Conservation (phyloP, 2,113 vertebrate species). For the Ciconia boyciana region DNA sequence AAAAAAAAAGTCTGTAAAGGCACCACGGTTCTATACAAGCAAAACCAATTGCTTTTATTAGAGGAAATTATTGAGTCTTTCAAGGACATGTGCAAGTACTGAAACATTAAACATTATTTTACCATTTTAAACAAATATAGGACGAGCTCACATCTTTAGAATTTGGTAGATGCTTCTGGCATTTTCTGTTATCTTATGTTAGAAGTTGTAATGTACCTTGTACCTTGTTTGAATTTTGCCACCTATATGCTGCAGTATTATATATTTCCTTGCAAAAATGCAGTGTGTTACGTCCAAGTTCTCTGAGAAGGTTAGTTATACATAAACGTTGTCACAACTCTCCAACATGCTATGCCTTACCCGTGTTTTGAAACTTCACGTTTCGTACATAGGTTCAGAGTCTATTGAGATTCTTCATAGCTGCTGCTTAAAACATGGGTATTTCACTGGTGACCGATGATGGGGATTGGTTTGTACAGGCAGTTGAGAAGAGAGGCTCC, state of each 20-base stretch:
- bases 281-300: neutral
- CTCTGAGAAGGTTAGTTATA: neutral
- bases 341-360: neutral
- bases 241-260: neutral
- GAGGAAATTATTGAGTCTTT: neutral
- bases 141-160: neutral
- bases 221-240: neutral
- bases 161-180: neutral
- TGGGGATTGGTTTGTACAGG: conserved; percentile 9
- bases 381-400: neutral
- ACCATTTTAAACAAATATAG: neutral
- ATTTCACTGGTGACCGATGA: neutral
- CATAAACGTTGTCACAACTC: neutral
- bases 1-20: neutral
- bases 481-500: conserved; percentile 57
- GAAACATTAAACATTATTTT: neutral
- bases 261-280: neutral
- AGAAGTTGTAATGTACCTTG: neutral
- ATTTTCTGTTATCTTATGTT: neutral
- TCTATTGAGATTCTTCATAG: neutral
- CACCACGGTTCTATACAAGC: neutral
- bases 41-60: neutral
- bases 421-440: conserved; percentile 20
- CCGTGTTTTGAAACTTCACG: neutral
- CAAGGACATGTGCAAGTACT: neutral